Percentiles rank a stretch among this genome's conserved stretches.
phyloP scores from a whole-genome alignment of 1,140 invertebrate species.

The Eulimnadia texana region DNA sequence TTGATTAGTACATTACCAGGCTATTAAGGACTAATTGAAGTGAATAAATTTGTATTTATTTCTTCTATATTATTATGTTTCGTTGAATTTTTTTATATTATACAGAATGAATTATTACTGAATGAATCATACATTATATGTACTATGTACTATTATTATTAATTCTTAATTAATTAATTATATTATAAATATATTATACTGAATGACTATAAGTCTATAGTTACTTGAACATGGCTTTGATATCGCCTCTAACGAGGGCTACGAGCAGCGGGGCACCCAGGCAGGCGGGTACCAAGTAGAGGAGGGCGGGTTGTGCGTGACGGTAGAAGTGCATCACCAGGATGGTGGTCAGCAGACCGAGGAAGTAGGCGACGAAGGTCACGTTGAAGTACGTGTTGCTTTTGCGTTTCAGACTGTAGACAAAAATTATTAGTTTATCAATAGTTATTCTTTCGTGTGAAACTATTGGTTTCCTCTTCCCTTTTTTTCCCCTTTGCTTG shows the following conservation, averaged over 20 bases:
- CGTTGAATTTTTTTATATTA: too few relatives aligned
- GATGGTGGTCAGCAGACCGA: conserved; percentile 85
- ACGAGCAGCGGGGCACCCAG: conserved; percentile 71
- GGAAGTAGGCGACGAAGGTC: conserved; percentile 86
- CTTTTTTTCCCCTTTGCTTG: too few relatives aligned
- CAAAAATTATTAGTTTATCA: conserved; percentile 17
- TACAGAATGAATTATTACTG: neutral
- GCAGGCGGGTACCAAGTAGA: conserved; percentile 95
- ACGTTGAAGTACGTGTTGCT: conserved; percentile 83
- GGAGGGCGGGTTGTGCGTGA: conserved; percentile 93
- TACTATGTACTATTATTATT: neutral
- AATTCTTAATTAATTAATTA: neutral
- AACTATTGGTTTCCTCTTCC: too few relatives aligned
- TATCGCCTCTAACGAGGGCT: conserved; percentile 78
- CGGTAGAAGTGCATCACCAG: conserved; percentile 97
- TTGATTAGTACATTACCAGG: neutral
- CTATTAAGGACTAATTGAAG: too few relatives aligned
- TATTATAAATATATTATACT: neutral
- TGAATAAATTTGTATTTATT: too few relatives aligned
- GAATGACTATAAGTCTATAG: conserved; percentile 27
- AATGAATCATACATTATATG: neutral
- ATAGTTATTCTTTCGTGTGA: too few relatives aligned
- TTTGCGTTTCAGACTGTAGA: conserved; percentile 63
- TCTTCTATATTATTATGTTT: too few relatives aligned
- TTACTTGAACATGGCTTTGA: conserved; percentile 80